A percentile compares a stretch with the other conserved stretches of the same genome.
These are phyloP conservation scores for Eilema griseolum DNA, from an alignment of 2,888 invertebrate species.

Conservation along the genomic window DNA sequence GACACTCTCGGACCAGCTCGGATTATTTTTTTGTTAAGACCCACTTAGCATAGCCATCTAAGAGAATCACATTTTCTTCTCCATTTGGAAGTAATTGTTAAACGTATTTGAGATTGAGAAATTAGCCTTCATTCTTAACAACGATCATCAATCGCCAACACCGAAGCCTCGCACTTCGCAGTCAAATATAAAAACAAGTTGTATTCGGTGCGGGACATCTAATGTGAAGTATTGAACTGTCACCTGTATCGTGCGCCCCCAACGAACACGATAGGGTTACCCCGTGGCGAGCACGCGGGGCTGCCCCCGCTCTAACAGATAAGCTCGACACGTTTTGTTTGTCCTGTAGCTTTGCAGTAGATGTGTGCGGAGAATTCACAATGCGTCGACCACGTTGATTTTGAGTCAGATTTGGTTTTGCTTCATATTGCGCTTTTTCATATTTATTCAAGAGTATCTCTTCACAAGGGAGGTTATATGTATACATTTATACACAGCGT, in stretches of 20 bases:
- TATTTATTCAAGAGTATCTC: background rate
- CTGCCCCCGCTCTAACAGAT: slow-evolving; percentile 6
- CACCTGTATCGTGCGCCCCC: slow-evolving; percentile 23
- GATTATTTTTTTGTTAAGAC: background rate
- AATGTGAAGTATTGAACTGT: slow-evolving; percentile 47
- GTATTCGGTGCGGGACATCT: slow-evolving; percentile 29
- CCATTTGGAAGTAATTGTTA: background rate
- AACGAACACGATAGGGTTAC: slow-evolving; percentile 39
- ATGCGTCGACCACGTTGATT: slow-evolving; percentile 11
- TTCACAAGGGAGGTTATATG: background rate
- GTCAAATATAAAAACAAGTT: slow-evolving; percentile 38
- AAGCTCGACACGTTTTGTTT: slow-evolving; percentile 24
- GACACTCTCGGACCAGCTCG: background rate
- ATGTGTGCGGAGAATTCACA: slow-evolving; percentile 14
- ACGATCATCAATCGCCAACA: slow-evolving; percentile 15
- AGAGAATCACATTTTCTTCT: background rate
- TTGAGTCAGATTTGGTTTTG: slow-evolving; percentile 11
- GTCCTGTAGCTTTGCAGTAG: slow-evolving; percentile 17
- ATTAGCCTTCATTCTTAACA: background rate
- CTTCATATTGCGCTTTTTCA: background rate
- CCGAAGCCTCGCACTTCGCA: slow-evolving; percentile 20
- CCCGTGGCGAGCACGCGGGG: slow-evolving; percentile 1
- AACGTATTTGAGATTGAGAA: background rate
- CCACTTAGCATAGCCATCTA: background rate
- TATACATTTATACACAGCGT: background rate